Percentiles rank a stretch among this genome's conserved stretches.
These are phyloP conservation scores for Chrysolina haemoptera DNA, from an alignment of 2,888 invertebrate species.

Conservation along the genomic window DNA sequence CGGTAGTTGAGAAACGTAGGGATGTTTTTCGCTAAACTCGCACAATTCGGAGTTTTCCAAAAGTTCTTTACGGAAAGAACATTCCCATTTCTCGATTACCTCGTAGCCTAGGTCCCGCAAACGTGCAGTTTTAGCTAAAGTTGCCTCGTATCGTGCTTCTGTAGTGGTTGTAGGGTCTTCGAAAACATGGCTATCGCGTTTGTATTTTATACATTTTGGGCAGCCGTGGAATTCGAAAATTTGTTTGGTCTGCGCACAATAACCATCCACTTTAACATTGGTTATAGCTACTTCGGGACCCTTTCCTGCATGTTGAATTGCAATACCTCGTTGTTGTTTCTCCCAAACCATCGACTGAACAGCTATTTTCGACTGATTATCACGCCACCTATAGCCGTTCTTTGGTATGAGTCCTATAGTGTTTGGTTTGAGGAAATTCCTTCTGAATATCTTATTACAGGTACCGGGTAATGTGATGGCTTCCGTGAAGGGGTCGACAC, in stretches of 20 bases:
- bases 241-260: constrained; percentile 27
- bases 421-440: constrained; percentile 54
- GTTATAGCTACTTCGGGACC: constrained; percentile 44
- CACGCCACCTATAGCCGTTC: constrained; percentile 53
- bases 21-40: constrained; percentile 29
- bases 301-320: constrained; percentile 49
- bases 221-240: constrained; percentile 50
- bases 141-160: constrained; percentile 31
- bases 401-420: constrained; percentile 58
- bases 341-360: constrained; percentile 44
- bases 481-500: no score
- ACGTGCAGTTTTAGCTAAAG: constrained; percentile 4
- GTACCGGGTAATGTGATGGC: constrained; percentile 56
- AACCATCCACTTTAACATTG: constrained; percentile 8
- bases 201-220: constrained; percentile 36
- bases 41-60: neutral
- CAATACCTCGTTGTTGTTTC: constrained; percentile 40
- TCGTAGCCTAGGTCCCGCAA: constrained; percentile 33
- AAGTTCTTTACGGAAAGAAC: constrained; percentile 39
- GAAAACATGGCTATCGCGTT: constrained; percentile 14
- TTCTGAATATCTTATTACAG: constrained; percentile 53
- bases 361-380: constrained; percentile 40
- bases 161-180: constrained; percentile 35
- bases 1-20: constrained; percentile 18
- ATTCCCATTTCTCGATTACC: constrained; percentile 47